These are phyloP conservation scores for Hucho hucho DNA, from an alignment of 2,113 vertebrate species.

Conservation along the genomic window DNA sequence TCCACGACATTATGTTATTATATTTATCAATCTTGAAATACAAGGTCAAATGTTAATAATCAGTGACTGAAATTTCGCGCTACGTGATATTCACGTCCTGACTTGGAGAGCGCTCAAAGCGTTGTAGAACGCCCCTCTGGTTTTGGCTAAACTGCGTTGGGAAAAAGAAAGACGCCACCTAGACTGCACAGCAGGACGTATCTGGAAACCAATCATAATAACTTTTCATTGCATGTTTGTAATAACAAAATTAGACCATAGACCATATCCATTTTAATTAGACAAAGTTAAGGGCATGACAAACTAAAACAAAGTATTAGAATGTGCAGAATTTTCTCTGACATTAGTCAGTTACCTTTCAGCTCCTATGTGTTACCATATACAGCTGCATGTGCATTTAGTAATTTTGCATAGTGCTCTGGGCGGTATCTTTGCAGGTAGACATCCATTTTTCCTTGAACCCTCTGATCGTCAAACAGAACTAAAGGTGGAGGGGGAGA, in stretches of 20 bases:
- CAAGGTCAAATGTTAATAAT: too few relatives aligned
- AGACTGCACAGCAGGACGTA: neutral
- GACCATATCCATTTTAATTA: neutral
- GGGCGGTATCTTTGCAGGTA: constrained; percentile 78
- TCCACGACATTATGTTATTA: too few relatives aligned
- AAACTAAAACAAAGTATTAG: neutral
- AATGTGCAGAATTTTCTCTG: neutral
- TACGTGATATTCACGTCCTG: too few relatives aligned
- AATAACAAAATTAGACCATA: too few relatives aligned
- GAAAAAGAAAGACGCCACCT: too few relatives aligned
- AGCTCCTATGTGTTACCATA: too few relatives aligned
- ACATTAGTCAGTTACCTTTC: neutral
- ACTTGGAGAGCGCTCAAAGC: too few relatives aligned
- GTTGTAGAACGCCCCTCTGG: too few relatives aligned
- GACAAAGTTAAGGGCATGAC: neutral
- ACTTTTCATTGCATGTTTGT: neutral
- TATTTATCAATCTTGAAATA: too few relatives aligned
- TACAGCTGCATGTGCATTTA: constrained; percentile 43
- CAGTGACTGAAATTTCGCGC: too few relatives aligned
- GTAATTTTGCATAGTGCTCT: constrained; percentile 73
- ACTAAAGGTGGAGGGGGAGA: constrained; percentile 46
- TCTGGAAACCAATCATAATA: neutral
- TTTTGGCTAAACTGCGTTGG: too few relatives aligned
- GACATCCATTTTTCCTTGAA: constrained; percentile 80
- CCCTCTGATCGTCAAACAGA: constrained; percentile 61